These are phyloP conservation scores for Panagrolaimus sp. DNA, from an alignment of 1,140 invertebrate genomes.

Conservation along the genomic window DNA sequence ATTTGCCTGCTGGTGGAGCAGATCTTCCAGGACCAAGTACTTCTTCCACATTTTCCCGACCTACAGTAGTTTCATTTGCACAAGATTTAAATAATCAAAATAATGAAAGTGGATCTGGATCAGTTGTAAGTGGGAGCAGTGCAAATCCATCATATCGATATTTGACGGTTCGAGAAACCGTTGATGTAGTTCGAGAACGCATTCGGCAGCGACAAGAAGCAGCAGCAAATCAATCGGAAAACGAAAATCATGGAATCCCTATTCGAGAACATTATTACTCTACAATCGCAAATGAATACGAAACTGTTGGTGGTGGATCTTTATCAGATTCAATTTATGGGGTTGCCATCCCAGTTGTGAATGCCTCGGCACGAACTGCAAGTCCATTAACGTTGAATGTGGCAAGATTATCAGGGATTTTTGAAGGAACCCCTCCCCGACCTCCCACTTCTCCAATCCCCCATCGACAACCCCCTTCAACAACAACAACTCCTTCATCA, in stretches of 20 bases:
- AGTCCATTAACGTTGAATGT: constrained; percentile 2
- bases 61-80: constrained; percentile 12
- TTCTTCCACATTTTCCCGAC: background rate
- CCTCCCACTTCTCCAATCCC: constrained; percentile 40
- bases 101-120: constrained; percentile 43
- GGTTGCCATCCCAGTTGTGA: constrained; percentile 1
- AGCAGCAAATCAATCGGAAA: background rate
- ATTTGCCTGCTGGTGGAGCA: background rate
- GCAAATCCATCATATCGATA: constrained; percentile 45
- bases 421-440: constrained; percentile 13
- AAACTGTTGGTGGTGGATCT: constrained; percentile 29
- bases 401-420: background rate
- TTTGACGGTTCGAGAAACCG: constrained; percentile 40
- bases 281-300: constrained; percentile 46
- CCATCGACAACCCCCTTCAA: constrained; percentile 21
- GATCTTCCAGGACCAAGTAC: background rate
- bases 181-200: constrained; percentile 41
- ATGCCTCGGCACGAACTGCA: background rate
- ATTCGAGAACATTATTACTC: constrained; percentile 46
- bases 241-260: background rate
- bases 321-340: background rate
- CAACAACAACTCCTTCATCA: no score
- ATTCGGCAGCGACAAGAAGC: constrained; percentile 37
- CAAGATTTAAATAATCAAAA: constrained; percentile 21
- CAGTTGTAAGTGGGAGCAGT: constrained; percentile 24